Evolutionary conservation across 2,113 vertebrate species (phyloP).

Genomic region (Antechinus flavipes): DNA sequence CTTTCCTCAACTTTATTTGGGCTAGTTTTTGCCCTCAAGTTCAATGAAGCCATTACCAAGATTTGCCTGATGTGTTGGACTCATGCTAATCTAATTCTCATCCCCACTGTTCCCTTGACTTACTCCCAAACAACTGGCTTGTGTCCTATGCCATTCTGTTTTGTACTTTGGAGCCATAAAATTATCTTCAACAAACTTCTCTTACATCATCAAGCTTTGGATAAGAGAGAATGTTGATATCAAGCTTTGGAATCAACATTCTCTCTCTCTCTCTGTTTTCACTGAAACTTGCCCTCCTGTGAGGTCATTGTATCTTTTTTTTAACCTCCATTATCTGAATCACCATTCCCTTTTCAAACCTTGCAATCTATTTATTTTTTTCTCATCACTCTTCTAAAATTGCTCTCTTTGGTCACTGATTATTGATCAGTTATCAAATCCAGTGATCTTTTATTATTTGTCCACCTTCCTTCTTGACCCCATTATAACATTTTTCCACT

Average conservation of each 20-base stretch:
- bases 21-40: background rate
- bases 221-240: background rate
- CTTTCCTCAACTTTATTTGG: background rate
- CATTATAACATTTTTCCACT: background rate
- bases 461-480: background rate
- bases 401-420: background rate
- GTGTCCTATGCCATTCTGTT: background rate
- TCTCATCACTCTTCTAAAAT: background rate
- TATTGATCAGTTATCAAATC: background rate
- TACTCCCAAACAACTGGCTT: background rate
- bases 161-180: background rate
- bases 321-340: background rate
- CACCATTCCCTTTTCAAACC: background rate
- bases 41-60: background rate
- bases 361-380: background rate
- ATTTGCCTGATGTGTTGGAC: background rate
- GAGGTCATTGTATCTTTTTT: background rate
- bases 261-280: background rate
- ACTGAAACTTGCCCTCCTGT: background rate
- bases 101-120: background rate
- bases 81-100: background rate
- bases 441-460: background rate
- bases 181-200: background rate
- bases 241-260: background rate
- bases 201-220: background rate